Evolutionary conservation across 2,888 invertebrate species (phyloP).

Genomic region (Chelonus formosanus): DNA sequence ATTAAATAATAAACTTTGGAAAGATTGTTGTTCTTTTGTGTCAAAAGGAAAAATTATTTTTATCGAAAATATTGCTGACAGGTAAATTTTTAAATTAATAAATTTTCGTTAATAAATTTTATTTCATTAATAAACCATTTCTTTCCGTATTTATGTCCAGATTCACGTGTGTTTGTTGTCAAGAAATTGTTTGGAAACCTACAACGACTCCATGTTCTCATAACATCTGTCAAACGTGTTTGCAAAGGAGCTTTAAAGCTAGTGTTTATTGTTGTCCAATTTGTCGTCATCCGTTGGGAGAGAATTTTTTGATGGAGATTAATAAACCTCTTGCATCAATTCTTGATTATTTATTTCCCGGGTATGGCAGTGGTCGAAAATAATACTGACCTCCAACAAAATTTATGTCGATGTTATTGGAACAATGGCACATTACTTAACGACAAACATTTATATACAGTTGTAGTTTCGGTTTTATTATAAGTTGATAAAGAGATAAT

Average conservation of each 20-base stretch:
- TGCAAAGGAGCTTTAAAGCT: conserved; percentile 74
- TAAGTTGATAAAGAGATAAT: no score
- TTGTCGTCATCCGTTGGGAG: conserved; percentile 73
- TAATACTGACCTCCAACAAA: conserved; percentile 1
- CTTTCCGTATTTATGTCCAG: conserved; percentile 41
- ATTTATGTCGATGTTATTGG: no score
- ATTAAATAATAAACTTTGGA: conserved; percentile 75
- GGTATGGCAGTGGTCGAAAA: conserved; percentile 70
- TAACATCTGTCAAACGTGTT: conserved; percentile 77
- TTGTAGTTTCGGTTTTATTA: no score
- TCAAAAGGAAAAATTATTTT: conserved; percentile 66
- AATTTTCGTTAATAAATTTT: no score
- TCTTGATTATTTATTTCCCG: conserved; percentile 73
- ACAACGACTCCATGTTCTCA: conserved; percentile 79
- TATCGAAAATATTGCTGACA: conserved; percentile 48
- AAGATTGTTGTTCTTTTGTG: conserved; percentile 68
- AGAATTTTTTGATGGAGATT: conserved; percentile 66
- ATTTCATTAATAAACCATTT: no score
- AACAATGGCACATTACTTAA: no score
- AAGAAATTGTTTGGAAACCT: conserved; percentile 76
- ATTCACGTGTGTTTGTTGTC: conserved; percentile 84
- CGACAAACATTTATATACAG: no score
- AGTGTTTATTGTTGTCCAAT: conserved; percentile 74
- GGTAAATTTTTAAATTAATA: conserved; percentile 40
- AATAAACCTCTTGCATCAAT: conserved; percentile 71